phyloP scores from a whole-genome alignment of 2,113 vertebrate genomes.

The Sylvia atricapilla region DNA sequence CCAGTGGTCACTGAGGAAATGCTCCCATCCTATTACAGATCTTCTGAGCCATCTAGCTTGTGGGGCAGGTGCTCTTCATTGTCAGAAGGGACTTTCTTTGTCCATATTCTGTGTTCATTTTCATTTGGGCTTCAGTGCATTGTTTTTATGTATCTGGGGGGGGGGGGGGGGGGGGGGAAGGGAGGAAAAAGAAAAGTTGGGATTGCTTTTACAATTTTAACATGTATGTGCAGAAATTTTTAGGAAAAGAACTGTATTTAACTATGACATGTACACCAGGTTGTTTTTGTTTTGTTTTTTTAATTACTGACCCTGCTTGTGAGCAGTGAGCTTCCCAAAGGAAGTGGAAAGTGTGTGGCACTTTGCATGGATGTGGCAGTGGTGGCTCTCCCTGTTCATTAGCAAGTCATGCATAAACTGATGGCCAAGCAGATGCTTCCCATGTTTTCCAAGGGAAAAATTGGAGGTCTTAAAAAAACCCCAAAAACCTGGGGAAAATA shows the following conservation, averaged over 20 bases:
- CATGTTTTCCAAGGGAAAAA: neutral
- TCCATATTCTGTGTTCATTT: neutral
- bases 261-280: neutral
- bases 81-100: neutral
- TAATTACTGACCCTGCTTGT: neutral
- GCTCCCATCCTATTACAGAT: neutral
- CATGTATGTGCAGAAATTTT: neutral
- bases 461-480: neutral
- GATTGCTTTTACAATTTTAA: neutral
- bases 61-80: neutral
- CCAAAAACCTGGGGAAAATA: neutral
- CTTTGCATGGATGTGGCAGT: neutral
- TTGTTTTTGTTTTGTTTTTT: neutral
- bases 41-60: neutral
- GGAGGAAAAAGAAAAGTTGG: neutral
- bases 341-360: neutral
- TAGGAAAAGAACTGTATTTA: neutral
- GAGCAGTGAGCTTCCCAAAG: neutral
- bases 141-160: neutral
- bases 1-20: constrained; percentile 5
- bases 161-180: neutral
- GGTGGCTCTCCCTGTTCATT: neutral
- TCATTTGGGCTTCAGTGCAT: neutral
- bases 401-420: neutral
- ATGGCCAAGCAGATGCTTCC: neutral